Evolutionary conservation across 92 coral and sea anemone genomes (phyloP), one percentile per base, ranked within the genome.

Genomic region (Parazoanthus swiftii): DNA sequence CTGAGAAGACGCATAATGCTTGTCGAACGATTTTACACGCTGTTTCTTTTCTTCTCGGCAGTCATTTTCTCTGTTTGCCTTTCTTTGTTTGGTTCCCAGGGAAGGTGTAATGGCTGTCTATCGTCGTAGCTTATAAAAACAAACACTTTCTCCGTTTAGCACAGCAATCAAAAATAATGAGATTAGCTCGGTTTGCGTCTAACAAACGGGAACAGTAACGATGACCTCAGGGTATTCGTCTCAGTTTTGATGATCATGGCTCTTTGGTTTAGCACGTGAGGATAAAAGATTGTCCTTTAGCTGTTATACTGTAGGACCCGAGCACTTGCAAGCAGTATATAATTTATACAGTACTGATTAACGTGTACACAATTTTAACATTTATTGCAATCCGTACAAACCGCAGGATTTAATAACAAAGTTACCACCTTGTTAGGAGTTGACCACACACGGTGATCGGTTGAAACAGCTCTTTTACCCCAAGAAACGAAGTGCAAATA

Each of bases 41-140:
- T 37, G 73, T 37, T 48, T 39, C 77, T 83, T 83, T 83, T 83
- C 77, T 68, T 76, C 39, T 43, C 21, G 42, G 58, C 42, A 42
- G 74, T 83, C 77, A 71, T 21, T 81, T 59, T 56, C 77, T 18
- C 77, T 83, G 77, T 83, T 83, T 83, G 86, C 51, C 63, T 83
- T 83, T 20, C 77, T 67, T 67, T 83, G 86, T 83, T 83, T 70
- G 43, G 59, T 67, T 44, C 14, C 65, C 59, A 14, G 86, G 56
- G 63, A 68, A 83, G 86, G 86, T 36, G 86, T 68, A 83, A 68
- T 83, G 86, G 77, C 50, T 70, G 77, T 70, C 39, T 83, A 48
- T 83, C 77, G 86, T 83, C 77, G 43, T 77, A 67, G 86, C 77
- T 70, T 83, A 39, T 8, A 83, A 83, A 83, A 83, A 83, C 86